These are phyloP conservation scores for Tychaedon coryphoeus DNA, from an alignment of 2,113 vertebrate species.

Conservation along the genomic window DNA sequence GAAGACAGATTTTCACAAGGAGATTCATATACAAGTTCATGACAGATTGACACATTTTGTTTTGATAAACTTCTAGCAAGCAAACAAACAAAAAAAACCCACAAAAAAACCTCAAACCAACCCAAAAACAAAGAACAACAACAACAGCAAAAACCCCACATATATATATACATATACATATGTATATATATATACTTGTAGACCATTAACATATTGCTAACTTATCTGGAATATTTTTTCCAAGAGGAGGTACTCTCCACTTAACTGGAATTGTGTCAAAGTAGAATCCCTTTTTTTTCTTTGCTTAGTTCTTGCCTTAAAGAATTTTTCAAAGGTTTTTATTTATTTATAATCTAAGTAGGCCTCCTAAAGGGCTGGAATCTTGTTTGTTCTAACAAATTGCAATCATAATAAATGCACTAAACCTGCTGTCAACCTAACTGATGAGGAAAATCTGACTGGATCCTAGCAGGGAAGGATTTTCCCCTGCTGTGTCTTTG, in stretches of 20 bases:
- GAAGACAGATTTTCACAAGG: neutral
- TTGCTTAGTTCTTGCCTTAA: neutral
- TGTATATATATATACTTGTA: neutral
- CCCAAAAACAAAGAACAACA: too few species aligned
- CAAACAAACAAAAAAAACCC: neutral
- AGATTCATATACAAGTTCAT: neutral
- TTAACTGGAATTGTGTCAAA: neutral
- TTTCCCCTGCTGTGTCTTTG: neutral
- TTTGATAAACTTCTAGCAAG: neutral
- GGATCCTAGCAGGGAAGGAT: neutral
- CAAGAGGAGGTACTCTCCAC: neutral
- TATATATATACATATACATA: neutral
- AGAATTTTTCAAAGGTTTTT: neutral
- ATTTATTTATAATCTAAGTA: neutral
- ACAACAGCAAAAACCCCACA: too few species aligned
- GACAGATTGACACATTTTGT: neutral
- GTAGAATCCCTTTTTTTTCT: neutral
- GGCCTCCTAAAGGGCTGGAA: neutral
- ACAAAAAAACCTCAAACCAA: neutral
- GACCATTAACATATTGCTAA: neutral
- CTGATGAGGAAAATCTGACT: conserved; percentile 8
- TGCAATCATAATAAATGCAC: neutral
- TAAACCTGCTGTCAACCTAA: neutral
- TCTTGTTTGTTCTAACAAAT: neutral
- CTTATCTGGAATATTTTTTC: neutral